Evolutionary conservation across 2,888 invertebrate genomes (phyloP), one percentile per base, ranked within the genome.

Genomic region (Laothoe populi): DNA sequence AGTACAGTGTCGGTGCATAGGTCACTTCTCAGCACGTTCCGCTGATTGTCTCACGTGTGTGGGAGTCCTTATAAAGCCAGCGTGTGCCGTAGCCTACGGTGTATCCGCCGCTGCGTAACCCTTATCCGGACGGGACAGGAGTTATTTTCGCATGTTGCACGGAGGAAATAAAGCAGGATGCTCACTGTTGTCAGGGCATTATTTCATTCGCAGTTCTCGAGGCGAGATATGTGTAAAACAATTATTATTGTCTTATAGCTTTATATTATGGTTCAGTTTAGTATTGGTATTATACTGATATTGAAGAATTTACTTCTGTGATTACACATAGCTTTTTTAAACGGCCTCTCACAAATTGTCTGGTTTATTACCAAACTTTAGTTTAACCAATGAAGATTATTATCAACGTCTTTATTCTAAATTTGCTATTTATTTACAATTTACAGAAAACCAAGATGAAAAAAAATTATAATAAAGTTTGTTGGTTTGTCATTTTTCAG

Each of bases 1-100:
- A 67, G 57, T 49, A 63, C 53, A 60, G 61, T 31, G 31, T 66
- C 66, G 61, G 67, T 71, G 70, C 69, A 77, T 68, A 75, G 71
- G 69, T 78, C 76, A 81, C 74, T 71, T 69, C 66, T 72, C 67
- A 62, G 66, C 83, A 82, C 78, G 79, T 77, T 77, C 64, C 67
- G 65, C 67, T 66, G 75, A 80, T 82, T 83, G 83, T 82, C 81
- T 83, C 77, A 78, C 78, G 80, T 81, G 84, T 82, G 86, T 86
- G 84, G 84, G 84, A 78, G 85, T 84, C 72, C 68, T 72, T 72
- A 71, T 67, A 73, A 59, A 31, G 53, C 35, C 53, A 1, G 11
- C 53, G 26, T 53, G 19, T 46, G 23, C 10, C 23, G 46, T 21
- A 8, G 4, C 8, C 13, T 4, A 19, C 23, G 21, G 40, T 38